Conservation (phyloP, 2,113 vertebrate genomes). For the Melanostigma gelatinosum region DNA sequence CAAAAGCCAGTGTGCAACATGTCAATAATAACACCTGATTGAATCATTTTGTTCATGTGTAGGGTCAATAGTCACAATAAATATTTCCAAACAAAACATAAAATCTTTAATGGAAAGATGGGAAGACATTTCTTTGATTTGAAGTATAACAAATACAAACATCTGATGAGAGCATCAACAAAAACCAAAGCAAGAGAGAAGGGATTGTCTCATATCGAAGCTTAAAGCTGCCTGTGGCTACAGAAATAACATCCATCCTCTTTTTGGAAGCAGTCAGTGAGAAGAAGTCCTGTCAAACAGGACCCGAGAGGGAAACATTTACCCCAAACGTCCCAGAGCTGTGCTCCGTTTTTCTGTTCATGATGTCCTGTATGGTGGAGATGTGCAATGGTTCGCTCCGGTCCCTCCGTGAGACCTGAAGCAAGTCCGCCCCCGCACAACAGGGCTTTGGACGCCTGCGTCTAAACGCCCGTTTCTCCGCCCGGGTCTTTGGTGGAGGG, state of each 20-base stretch:
- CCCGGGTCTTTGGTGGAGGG: conserved; percentile 86
- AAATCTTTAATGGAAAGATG: conserved; percentile 58
- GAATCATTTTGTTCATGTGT: not conserved
- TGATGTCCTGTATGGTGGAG: conserved; percentile 89
- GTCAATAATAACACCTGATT: not conserved
- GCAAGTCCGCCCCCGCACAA: conserved; percentile 85
- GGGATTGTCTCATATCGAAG: conserved; percentile 43
- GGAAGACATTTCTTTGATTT: conserved; percentile 56
- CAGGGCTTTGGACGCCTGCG: conserved; percentile 87
- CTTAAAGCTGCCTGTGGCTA: conserved; percentile 51
- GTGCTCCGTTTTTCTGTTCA: conserved; percentile 89
- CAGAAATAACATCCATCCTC: conserved; percentile 32
- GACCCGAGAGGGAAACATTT: conserved; percentile 86
- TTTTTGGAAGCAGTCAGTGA: conserved; percentile 40
- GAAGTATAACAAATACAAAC: conserved; percentile 58
- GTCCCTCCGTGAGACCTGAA: conserved; percentile 83
- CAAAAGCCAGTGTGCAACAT: not conserved
- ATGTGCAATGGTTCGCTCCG: conserved; percentile 71
- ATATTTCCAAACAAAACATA: conserved; percentile 33
- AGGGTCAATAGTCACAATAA: not conserved
- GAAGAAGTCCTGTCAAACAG: conserved; percentile 74
- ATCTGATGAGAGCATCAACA: conserved; percentile 25
- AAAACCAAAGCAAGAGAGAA: conserved; percentile 17
- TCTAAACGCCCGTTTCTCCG: conserved; percentile 90
- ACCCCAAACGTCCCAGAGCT: conserved; percentile 87